phyloP scores from a whole-genome alignment of 2,888 invertebrate species.

The Harpalus rubripes region DNA sequence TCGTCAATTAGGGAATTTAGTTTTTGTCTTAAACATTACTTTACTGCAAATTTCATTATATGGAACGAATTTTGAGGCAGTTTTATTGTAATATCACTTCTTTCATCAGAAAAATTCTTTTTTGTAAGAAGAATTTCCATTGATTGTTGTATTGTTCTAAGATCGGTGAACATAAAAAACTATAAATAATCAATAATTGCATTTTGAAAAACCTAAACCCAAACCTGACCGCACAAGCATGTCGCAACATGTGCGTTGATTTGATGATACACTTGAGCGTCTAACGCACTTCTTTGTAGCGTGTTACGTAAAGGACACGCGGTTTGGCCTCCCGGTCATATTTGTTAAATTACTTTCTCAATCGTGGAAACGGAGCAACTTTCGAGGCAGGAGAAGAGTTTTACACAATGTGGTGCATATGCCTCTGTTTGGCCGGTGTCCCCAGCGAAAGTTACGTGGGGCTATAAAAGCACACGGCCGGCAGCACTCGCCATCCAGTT shows the following conservation, averaged over 20 bases:
- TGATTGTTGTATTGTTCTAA: neutral
- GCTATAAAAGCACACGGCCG: constrained; percentile 80
- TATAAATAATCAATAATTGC: neutral
- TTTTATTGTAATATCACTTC: constrained; percentile 3
- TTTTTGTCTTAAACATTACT: neutral
- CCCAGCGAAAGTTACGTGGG: constrained; percentile 80
- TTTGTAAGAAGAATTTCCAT: constrained; percentile 1
- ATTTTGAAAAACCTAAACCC: constrained; percentile 25
- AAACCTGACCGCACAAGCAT: neutral
- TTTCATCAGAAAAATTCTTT: neutral
- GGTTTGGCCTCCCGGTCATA: constrained; percentile 70
- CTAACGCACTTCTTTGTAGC: constrained; percentile 63
- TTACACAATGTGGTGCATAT: constrained; percentile 73
- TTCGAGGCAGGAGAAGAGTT: constrained; percentile 73
- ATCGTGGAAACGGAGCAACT: constrained; percentile 72
- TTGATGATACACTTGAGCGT: constrained; percentile 48
- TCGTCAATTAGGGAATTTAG: neutral
- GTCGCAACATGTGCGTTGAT: constrained; percentile 10
- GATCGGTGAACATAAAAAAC: neutral
- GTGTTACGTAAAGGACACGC: constrained; percentile 75
- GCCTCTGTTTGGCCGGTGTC: constrained; percentile 74
- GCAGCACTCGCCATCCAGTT: constrained; percentile 80
- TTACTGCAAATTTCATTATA: constrained; percentile 9
- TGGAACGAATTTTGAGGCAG: neutral
- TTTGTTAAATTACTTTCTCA: constrained; percentile 75